Evolutionary conservation across 2,888 invertebrate species (phyloP), one percentile per base, ranked within the genome.

Genomic region (Drosophila paranaensis): DNA sequence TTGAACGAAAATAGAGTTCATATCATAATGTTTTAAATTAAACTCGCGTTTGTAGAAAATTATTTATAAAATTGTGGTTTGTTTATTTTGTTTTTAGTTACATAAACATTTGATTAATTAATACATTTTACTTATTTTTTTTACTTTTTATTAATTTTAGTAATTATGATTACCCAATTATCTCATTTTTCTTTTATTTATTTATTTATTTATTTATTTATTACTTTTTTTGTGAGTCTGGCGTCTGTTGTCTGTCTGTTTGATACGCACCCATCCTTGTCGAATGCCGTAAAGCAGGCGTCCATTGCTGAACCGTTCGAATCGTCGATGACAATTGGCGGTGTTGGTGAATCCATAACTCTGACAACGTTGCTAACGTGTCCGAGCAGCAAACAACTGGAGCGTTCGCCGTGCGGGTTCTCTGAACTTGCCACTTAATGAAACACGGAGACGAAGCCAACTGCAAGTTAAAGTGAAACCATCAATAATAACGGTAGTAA

Each of bases 201-300:
- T n/a, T 27, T 51, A 33, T 40, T 13, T 35, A 6, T 6, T 11
- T 11, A 11, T 16, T 33, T 42, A n/a, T 20, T 25, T 48, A 11
- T 27, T 56, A 20, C 20, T 30, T 50, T 9, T 37, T 39, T 46
- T 30, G 9, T 13, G 0, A 16, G 13, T 55, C 27, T 39, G 30
- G 56, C 50, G 40, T 14, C 10, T n/a, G 42, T 43, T 33, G 56
- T 30, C 40, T 54, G 54, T 54, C 37, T 56, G 16, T 43, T 60
- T 42, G 11, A 65, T 61, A 94, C 95, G 94, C 94, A 97, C 96
- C 96, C 95, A 93, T 97, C 97, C 93, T 97, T 97, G 93, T 97
- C 97, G 93, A 97, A 97, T 81, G 97, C 97, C 89, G 96, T 95
- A 93, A 97, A 97, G 93, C 97, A 97, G 91, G 97, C 97, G 94